Conservation (phyloP, 2,797 vertebrate species). For the Buphagus erythrorhynchus region DNA sequence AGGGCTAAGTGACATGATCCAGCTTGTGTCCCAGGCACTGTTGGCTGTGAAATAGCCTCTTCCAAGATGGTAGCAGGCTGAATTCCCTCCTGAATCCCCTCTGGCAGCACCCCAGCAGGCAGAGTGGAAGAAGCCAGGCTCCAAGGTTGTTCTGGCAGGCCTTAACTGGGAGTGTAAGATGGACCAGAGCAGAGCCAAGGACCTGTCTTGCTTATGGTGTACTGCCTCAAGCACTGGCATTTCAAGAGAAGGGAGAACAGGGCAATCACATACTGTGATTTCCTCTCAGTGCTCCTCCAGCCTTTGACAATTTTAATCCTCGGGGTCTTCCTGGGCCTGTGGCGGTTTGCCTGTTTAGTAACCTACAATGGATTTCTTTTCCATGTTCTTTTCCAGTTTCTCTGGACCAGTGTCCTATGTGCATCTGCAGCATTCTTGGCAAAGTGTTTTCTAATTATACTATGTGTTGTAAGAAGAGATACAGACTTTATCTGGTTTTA, state of each 20-base stretch:
- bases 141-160: background rate
- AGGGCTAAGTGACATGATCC: background rate
- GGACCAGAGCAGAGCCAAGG: background rate
- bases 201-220: rapidly evolving
- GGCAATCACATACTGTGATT: background rate
- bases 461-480: background rate
- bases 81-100: background rate
- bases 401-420: background rate
- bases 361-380: background rate
- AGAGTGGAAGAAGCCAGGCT: background rate
- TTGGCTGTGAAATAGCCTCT: background rate
- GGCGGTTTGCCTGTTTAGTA: background rate
- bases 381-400: background rate
- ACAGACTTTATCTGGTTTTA: background rate
- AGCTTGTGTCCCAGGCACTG: background rate
- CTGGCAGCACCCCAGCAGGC: background rate
- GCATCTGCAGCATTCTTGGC: background rate
- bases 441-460: background rate
- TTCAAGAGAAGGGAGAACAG: background rate
- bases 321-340: background rate
- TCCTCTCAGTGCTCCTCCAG: background rate
- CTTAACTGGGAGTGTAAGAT: background rate
- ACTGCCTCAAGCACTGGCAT: background rate
- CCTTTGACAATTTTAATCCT: background rate
- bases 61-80: background rate